A percentile compares a stretch with the other conserved stretches of the same genome.
phyloP scores from a whole-genome alignment of 2,113 vertebrate species.

The Podilymbus podiceps region DNA sequence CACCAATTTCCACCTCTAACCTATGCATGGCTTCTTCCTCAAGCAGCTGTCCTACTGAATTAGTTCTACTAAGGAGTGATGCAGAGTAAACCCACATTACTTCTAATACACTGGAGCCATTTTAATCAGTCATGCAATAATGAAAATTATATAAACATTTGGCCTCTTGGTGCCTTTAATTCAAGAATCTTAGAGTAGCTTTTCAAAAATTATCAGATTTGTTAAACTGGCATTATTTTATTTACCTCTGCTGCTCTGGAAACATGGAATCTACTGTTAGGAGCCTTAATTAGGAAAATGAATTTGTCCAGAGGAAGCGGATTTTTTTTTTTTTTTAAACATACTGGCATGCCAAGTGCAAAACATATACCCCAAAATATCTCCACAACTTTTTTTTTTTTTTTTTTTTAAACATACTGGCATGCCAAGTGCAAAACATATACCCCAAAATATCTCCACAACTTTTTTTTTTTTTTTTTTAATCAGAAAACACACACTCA shows the following conservation, averaged over 20 bases:
- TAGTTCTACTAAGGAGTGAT: background rate
- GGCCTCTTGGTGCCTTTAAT: background rate
- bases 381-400: background rate
- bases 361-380: background rate
- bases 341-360: background rate
- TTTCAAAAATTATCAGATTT: background rate
- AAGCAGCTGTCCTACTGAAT: constrained; percentile 10
- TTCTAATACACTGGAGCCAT: background rate
- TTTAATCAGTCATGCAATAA: constrained; percentile 13
- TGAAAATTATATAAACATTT: background rate
- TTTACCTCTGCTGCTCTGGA: background rate
- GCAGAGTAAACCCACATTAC: background rate
- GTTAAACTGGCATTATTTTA: background rate
- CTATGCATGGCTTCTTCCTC: background rate
- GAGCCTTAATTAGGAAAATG: background rate
- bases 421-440: background rate
- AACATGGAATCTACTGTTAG: background rate
- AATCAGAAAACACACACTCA: background rate
- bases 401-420: too few species aligned
- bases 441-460: background rate
- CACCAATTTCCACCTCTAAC: background rate
- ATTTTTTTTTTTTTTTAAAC: background rate
- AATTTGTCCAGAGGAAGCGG: background rate
- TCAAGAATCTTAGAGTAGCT: background rate
- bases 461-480: background rate